Base-by-base conservation (phyloP, 2,888 invertebrate species). In the Zygothrica quintamaculata region DNA sequence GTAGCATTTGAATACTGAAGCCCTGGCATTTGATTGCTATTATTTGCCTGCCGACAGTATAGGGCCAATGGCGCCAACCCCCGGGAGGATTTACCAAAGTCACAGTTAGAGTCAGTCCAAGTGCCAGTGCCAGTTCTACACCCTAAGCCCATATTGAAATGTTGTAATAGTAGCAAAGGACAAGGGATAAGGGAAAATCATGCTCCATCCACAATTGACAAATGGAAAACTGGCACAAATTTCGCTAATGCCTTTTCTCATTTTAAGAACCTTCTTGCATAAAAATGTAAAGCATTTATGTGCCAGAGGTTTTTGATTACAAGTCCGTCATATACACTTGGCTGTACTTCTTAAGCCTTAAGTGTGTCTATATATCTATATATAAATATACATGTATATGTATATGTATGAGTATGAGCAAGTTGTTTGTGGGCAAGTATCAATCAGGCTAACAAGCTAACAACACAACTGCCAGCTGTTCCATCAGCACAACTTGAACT, bases 31-130 rank as follows among this genome's bases (percentile, higher is more conserved):
- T 78, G 82, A 84, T 78, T 82, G 84, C 77, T 56, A 76, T 78
- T 78, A 84, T 78, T 84, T 82, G 84, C 61, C 56, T 82, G 84
- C 61, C 57, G 69, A 82, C 80, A 79, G 77, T 58, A 68, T 46
- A 65, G 57, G 84, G 84, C 73, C 77, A 64, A 56, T 68, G 76
- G 82, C 53, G 67, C 53, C 72, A 50, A 57, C 52, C 60, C n/a
- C 26, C 26, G 26, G 29, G 29, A 68, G 67, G 62, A 55, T 59
- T 59, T 61, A 53, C 53, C 59, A 7, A 74, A 74, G 56, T 72
- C n/a, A n/a, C n/a, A 48, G 52, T 62, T 47, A 5, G 6, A 36
- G 43, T 25, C 18, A 48, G 52, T 58, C 51, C n/a, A 3, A 36
- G 43, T 26, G 53, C 43, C 44, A 33, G 33, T n/a, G n/a, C n/a